Base-by-base conservation (phyloP, 2,888 invertebrate species). In the Dichetophora obliterata region DNA sequence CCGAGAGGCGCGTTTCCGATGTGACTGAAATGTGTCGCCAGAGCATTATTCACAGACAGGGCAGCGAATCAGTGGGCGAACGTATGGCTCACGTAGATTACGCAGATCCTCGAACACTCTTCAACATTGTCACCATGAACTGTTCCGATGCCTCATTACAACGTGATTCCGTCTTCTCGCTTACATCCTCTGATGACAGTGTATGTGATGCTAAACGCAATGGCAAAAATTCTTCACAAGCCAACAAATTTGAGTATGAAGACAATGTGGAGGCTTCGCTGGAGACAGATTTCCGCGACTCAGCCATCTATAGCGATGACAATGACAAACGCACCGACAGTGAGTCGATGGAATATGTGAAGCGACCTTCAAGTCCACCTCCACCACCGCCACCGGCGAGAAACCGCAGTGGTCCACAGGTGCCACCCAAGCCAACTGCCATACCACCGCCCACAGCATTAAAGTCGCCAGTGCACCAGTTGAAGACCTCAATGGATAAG, bases 41-140 rank as follows among this genome's bases (percentile, higher is more conserved):
- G 77, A 87, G 87, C 77, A 85, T 89, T 24, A 90, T 92, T 78
- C 94, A 94, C 84, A 94, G 94, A 85, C 95, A 94, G 88, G 95
- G 95, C 14, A 95, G 96, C 82, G 94, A 95, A 81, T 92, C 93
- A 78, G 92, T 96, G 81, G 96, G 96, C 0, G 96, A 96, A 57
- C 93, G 96, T 80, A 95, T 97, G 86, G 97, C 97, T 0, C 93
- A 95, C 82, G 93, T 95, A 0, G 96, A 96, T 86, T 96, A 96
- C 83, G 95, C 94, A 0, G 95, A 96, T 86, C 96, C 96, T 0
- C 92, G 93, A 70, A 92, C 94, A 22, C 90, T 95, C 24, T 92
- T 92, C 59, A 82, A 82, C n/a, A 78, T 84, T 59, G 78, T 82
- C 5, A 81, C 82, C 0, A 59, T 71, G n/a, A 82, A 82, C 50